Conservation (phyloP, 2,888 invertebrate species). For the Synanthedon myopaeformis region DNA sequence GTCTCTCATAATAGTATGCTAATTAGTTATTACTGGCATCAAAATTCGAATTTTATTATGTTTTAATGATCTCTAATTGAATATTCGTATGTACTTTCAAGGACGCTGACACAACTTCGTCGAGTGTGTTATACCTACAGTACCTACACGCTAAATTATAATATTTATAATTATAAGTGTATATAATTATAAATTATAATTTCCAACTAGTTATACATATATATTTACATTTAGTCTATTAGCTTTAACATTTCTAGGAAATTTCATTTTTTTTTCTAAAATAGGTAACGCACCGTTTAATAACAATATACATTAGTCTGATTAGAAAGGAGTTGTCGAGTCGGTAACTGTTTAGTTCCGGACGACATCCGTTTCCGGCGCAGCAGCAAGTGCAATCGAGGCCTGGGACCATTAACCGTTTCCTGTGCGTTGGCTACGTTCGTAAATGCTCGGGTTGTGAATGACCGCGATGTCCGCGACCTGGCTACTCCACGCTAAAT, state of each 20-base stretch:
- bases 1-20: neutral
- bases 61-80: neutral
- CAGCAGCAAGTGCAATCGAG: constrained; percentile 26
- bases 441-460: constrained; percentile 18
- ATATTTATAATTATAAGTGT: too few species aligned
- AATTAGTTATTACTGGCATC: neutral
- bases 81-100: neutral
- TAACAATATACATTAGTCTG: neutral
- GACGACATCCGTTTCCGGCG: constrained; percentile 51
- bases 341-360: constrained; percentile 54
- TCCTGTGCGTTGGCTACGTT: constrained; percentile 41
- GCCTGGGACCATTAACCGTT: constrained; percentile 43
- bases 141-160: too few species aligned
- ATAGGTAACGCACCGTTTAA: too few species aligned
- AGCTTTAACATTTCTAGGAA: too few species aligned
- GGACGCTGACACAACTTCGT: neutral
- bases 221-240: too few species aligned
- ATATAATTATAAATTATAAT: too few species aligned
- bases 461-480: constrained; percentile 34
- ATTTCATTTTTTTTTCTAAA: too few species aligned
- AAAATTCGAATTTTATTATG: neutral
- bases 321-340: constrained; percentile 14
- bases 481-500: constrained; percentile 10
- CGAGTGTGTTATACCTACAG: too few species aligned
- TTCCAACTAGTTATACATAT: too few species aligned